Conservation (phyloP, 2,113 vertebrate species). For the Oriolus oriolus region DNA sequence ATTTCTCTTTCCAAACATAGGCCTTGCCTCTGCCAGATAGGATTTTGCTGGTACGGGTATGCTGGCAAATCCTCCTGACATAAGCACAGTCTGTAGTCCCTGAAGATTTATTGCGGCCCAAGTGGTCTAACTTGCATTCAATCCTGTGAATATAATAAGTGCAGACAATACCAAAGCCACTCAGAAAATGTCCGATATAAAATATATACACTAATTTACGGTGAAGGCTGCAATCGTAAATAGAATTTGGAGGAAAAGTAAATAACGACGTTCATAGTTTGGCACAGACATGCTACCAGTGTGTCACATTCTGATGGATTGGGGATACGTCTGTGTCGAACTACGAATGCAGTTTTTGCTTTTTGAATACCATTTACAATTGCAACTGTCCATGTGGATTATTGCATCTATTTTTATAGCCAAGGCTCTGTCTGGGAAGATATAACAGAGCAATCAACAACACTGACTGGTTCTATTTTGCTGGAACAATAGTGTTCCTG, state of each 20-base stretch:
- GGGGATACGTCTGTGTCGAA: slow-evolving; percentile 53
- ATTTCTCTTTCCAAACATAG: slow-evolving; percentile 55
- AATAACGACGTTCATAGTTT: slow-evolving; percentile 24
- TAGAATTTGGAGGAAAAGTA: background rate
- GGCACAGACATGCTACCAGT: background rate
- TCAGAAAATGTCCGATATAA: background rate
- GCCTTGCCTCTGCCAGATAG: slow-evolving; percentile 45
- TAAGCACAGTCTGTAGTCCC: background rate
- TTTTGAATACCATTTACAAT: slow-evolving; percentile 42
- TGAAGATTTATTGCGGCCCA: background rate
- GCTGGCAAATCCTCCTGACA: slow-evolving; percentile 3
- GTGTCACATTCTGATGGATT: slow-evolving; percentile 38
- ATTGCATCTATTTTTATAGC: slow-evolving; percentile 54
- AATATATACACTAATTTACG: slow-evolving; percentile 15
- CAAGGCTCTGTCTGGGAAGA: slow-evolving; percentile 46
- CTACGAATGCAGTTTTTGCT: slow-evolving; percentile 35
- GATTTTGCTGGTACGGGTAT: slow-evolving; percentile 44
- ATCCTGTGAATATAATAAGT: background rate
- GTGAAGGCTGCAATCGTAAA: background rate
- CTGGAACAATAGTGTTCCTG: slow-evolving; percentile 19
- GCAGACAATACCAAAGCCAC: slow-evolving; percentile 1
- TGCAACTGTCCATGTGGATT: slow-evolving; percentile 54
- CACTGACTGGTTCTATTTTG: slow-evolving; percentile 29
- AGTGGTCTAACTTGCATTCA: background rate
- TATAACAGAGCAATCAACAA: slow-evolving; percentile 35